These are phyloP conservation scores for Caradrina kadenii DNA, from an alignment of 2,888 invertebrate genomes.

Conservation along the genomic window DNA sequence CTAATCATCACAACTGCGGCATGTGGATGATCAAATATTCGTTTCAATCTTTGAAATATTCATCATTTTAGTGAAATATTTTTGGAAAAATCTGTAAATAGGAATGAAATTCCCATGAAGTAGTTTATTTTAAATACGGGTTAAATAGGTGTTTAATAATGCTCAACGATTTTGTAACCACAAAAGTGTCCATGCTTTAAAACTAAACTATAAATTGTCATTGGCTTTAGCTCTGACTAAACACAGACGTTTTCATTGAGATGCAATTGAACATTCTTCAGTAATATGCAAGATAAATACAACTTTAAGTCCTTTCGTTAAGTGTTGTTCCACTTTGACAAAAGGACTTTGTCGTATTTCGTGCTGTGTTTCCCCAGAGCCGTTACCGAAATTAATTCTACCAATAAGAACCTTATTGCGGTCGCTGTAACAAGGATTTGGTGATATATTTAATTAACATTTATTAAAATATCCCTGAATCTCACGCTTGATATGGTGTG, in stretches of 20 bases:
- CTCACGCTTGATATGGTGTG: slow-evolving; percentile 64
- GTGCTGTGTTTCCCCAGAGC: slow-evolving; percentile 52
- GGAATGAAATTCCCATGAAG: slow-evolving; percentile 55
- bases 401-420: slow-evolving; percentile 76
- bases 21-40: slow-evolving; percentile 52
- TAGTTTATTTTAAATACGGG: slow-evolving; percentile 59
- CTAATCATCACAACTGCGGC: slow-evolving; percentile 50
- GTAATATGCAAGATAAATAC: slow-evolving; percentile 3
- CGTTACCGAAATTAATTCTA: slow-evolving; percentile 72
- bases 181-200: slow-evolving; percentile 77
- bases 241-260: slow-evolving; percentile 33
- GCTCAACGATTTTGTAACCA: slow-evolving; percentile 70
- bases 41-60: slow-evolving; percentile 23
- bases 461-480: slow-evolving; percentile 67
- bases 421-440: slow-evolving; percentile 79
- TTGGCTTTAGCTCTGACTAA: slow-evolving; percentile 56
- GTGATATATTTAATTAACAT: slow-evolving; percentile 76
- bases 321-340: neutral
- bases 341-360: slow-evolving; percentile 14
- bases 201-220: slow-evolving; percentile 71
- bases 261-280: neutral
- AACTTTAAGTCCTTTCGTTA: slow-evolving; percentile 7
- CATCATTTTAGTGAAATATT: neutral
- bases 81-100: slow-evolving; percentile 63
- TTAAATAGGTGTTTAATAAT: slow-evolving; percentile 75